Evolutionary conservation across 2,888 invertebrate genomes (phyloP).

Genomic region (Gnatocerus cornutus): DNA sequence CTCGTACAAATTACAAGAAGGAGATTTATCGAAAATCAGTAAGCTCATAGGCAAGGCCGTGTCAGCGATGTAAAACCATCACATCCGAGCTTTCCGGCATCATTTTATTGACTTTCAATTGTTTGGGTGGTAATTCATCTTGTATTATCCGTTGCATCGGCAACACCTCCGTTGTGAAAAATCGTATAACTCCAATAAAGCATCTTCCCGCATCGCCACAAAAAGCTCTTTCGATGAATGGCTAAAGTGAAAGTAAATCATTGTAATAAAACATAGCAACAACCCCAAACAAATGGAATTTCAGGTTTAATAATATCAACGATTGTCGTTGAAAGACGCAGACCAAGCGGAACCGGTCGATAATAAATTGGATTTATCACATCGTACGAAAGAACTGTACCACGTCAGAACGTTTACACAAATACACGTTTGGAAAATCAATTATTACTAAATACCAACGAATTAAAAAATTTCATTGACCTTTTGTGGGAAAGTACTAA

Average conservation of each 20-base stretch:
- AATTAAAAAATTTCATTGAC: no score
- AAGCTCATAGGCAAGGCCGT: constrained; percentile 16
- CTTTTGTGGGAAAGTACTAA: no score
- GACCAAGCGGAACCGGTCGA: constrained; percentile 7
- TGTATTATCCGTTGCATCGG: constrained; percentile 38
- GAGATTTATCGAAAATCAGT: constrained; percentile 7
- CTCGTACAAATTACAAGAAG: background rate
- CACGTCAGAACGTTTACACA: background rate
- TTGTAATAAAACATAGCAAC: constrained; percentile 5
- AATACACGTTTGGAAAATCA: background rate
- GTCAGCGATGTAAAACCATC: constrained; percentile 27
- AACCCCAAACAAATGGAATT: constrained; percentile 3
- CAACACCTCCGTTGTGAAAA: constrained; percentile 38
- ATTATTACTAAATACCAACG: no score
- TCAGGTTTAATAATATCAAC: constrained; percentile 16
- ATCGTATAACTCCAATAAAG: constrained; percentile 32
- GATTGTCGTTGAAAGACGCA: constrained; percentile 9
- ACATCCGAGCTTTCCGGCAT: constrained; percentile 22
- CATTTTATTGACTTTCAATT: constrained; percentile 40
- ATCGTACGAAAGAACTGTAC: background rate
- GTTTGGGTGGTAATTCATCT: constrained; percentile 39
- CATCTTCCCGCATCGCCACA: constrained; percentile 23
- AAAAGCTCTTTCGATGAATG: constrained; percentile 33
- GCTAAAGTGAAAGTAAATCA: constrained; percentile 24
- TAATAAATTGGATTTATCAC: constrained; percentile 21